phyloP scores from a whole-genome alignment of 2,888 invertebrate species.

The Hymenopus coronatus region DNA sequence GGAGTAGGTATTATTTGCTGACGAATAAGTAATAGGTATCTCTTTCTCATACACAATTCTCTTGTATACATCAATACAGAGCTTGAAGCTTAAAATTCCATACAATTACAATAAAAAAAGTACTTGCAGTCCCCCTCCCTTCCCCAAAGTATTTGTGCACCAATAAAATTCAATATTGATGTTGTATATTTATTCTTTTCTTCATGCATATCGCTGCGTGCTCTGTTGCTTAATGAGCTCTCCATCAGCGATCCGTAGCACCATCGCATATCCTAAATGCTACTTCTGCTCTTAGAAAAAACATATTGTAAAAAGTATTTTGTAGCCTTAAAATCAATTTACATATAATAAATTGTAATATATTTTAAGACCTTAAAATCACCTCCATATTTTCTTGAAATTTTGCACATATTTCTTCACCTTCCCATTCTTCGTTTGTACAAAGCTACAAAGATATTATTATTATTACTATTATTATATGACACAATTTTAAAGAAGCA shows the following conservation, averaged over 20 bases:
- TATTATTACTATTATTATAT: no score
- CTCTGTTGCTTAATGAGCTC: neutral
- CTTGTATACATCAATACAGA: neutral
- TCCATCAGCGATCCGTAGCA: neutral
- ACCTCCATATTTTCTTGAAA: conserved; percentile 15
- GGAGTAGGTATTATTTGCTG: no score
- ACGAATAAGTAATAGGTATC: no score
- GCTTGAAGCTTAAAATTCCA: conserved; percentile 1
- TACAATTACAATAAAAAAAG: conserved; percentile 10
- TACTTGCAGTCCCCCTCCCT: neutral
- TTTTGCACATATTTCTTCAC: conserved; percentile 26
- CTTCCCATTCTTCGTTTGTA: conserved; percentile 24
- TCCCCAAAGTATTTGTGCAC: conserved; percentile 25
- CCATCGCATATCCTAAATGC: conserved; percentile 24
- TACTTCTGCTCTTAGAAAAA: conserved; percentile 22
- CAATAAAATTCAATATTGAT: neutral
- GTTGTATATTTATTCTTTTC: neutral
- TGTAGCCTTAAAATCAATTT: conserved; percentile 20
- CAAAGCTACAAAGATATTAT: conserved; percentile 30
- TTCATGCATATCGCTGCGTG: conserved; percentile 9
- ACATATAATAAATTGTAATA: conserved; percentile 21
- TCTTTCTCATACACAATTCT: no score
- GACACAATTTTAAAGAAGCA: conserved; percentile 22
- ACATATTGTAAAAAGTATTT: conserved; percentile 29
- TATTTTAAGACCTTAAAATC: neutral